Evolutionary conservation across 30 jellyfish, hydroid and myxozoan species (phyloP), one percentile per base, ranked within the genome.

Genomic region (Aurelia aurita): DNA sequence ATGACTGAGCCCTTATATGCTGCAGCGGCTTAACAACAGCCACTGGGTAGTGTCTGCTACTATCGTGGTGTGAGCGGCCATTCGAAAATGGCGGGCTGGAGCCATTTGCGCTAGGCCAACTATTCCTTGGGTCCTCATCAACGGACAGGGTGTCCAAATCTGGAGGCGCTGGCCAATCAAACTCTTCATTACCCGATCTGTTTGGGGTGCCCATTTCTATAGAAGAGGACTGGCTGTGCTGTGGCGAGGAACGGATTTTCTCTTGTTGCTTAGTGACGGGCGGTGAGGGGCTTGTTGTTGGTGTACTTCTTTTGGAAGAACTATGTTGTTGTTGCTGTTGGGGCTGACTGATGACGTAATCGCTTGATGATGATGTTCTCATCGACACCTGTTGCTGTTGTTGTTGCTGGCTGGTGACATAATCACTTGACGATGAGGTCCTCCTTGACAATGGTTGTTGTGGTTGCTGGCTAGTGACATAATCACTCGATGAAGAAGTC

Each of bases 11-110:
- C 53, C 70, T 82, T 29, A 21, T 84, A 20, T 82, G 91, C 59
- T 69, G 91, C 64, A 82, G 20, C 22, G 91, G 91, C 85, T 82
- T 82, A 63, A 82, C 91, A 8, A 82, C 91, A n/a, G 91, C 91
- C 14, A 82, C 91, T 4, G 91, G 91, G 72, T 26, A 54, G 21
- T 68, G 58, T 32, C 84, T 49, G 43, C 79, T 68, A 29, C 72
- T 77, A 2, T 82, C 91, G 3, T n/a, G 26, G 39, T 82, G 81
- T 12, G 59, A 69, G n/a, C 85, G 78, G 57, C 91, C 51, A 34
- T 69, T 82, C 46, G 82, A 31, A 23, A 82, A 82, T 47, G 91
- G 91, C 32, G 88, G 77, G 25, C 77, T 29, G 15, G 78, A 31
- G 13, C 91, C 82, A 27, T 27, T 64, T 12, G 80, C 31, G 20